Conservation (phyloP, 2,888 invertebrate species). For the Octonoba sinensis region DNA sequence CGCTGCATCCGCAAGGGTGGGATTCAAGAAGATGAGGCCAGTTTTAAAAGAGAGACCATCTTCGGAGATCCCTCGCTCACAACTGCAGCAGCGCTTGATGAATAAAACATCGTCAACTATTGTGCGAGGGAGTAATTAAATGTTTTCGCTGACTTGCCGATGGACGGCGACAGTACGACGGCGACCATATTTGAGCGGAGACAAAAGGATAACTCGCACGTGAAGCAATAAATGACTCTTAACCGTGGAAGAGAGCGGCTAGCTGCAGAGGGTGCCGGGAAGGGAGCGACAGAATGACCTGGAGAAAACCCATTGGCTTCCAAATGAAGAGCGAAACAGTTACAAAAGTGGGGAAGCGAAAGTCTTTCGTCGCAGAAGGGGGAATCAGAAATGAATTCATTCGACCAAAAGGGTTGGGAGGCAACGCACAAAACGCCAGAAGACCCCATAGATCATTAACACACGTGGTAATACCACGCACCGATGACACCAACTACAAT, state of each 20-base stretch:
- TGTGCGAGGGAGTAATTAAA: conserved; percentile 63
- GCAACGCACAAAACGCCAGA: conserved; percentile 11
- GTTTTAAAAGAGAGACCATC: conserved; percentile 10
- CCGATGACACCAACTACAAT: conserved; percentile 57
- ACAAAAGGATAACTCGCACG: conserved; percentile 61
- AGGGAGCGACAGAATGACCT: conserved; percentile 44
- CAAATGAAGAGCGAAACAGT: conserved; percentile 26
- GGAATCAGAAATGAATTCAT: conserved; percentile 40
- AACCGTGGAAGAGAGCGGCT: conserved; percentile 16
- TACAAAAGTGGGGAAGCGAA: not conserved
- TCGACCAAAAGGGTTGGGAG: conserved; percentile 6
- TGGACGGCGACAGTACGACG: conserved; percentile 55
- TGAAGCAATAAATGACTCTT: conserved; percentile 60
- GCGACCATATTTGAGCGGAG: conserved; percentile 54
- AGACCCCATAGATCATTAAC: conserved; percentile 61
- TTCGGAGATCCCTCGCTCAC: not conserved
- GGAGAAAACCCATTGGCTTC: conserved; percentile 37
- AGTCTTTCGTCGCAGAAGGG: not conserved
- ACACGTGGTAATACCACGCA: conserved; percentile 58
- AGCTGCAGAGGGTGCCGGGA: conserved; percentile 9
- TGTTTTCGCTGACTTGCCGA: conserved; percentile 64
- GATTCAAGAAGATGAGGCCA: conserved; percentile 3
- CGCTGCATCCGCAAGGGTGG: conserved; percentile 9
- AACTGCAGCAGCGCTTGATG: conserved; percentile 27
- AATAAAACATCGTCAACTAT: conserved; percentile 61